A percentile compares a stretch with the other conserved stretches of the same genome.
These are phyloP conservation scores for Cryptus viduatorius DNA, from an alignment of 2,888 invertebrate genomes.

Conservation along the genomic window DNA sequence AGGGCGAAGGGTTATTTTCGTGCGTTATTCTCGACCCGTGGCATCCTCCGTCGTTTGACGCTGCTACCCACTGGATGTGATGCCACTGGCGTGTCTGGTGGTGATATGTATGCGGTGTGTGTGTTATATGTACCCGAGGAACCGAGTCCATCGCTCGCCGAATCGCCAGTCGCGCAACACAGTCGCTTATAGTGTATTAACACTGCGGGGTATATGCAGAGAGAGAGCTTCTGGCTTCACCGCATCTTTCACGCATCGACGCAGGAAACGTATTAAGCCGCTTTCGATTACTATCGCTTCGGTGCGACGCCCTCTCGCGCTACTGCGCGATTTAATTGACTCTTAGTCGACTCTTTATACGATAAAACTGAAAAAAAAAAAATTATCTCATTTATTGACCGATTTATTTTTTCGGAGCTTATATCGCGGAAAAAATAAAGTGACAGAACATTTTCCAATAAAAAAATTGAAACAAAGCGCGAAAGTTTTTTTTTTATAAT, in stretches of 20 bases:
- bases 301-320: constrained; percentile 48
- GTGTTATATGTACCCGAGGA: constrained; percentile 30
- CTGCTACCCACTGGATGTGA: neutral
- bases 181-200: neutral
- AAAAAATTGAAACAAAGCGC: neutral
- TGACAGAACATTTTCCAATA: constrained; percentile 8
- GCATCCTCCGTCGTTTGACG: constrained; percentile 58
- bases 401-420: too few relatives aligned
- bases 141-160: constrained; percentile 62
- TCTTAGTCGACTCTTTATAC: neutral
- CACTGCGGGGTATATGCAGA: constrained; percentile 3
- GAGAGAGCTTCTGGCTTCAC: constrained; percentile 45
- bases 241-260: constrained; percentile 61
- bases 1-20: constrained; percentile 68
- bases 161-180: constrained; percentile 45
- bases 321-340: constrained; percentile 50
- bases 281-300: constrained; percentile 50
- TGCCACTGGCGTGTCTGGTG: constrained; percentile 24
- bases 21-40: constrained; percentile 67
- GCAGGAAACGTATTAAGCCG: constrained; percentile 56
- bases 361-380: too few relatives aligned
- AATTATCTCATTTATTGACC: neutral
- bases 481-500: neutral
- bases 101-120: neutral
- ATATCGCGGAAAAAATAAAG: too few relatives aligned